Percentiles rank a stretch among this genome's conserved stretches.
Conservation (phyloP, 2,797 vertebrate species). For the Sciurus carolinensis region DNA sequence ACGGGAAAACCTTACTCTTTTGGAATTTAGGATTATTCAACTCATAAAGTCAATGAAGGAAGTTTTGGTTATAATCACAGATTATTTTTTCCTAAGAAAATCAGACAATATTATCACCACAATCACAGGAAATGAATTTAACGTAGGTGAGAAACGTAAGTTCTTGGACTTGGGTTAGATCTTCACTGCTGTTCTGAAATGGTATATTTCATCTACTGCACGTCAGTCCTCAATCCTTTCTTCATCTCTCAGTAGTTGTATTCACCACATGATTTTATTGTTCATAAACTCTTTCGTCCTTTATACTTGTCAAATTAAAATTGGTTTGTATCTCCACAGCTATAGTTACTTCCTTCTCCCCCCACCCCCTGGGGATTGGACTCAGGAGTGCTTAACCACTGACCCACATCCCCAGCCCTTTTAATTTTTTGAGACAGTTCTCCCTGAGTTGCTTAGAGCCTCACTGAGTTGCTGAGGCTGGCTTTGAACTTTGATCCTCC, state of each 20-base stretch:
- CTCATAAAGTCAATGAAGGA: background rate
- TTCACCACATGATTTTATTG: background rate
- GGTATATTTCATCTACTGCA: background rate
- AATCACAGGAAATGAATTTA: background rate
- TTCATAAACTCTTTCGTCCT: background rate
- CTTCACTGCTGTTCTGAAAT: background rate
- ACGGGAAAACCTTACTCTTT: background rate
- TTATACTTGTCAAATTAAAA: conserved; percentile 31
- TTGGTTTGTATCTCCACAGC: background rate
- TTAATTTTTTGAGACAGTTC: too few relatives aligned
- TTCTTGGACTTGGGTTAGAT: background rate
- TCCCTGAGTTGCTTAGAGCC: too few relatives aligned
- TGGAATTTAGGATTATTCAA: background rate
- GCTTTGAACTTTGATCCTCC: too few relatives aligned
- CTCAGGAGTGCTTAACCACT: too few relatives aligned
- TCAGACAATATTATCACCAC: background rate
- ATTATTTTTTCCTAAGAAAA: background rate
- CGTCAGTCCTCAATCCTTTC: background rate
- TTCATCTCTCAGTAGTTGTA: background rate
- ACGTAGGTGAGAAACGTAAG: background rate
- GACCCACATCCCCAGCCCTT: too few relatives aligned
- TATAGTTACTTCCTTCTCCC: background rate
- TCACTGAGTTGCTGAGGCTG: too few relatives aligned
- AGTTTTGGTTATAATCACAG: background rate
- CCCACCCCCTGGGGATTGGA: too few relatives aligned